phyloP scores from a whole-genome alignment of 2,888 invertebrate genomes.

The Phrixothrix hirtus region DNA sequence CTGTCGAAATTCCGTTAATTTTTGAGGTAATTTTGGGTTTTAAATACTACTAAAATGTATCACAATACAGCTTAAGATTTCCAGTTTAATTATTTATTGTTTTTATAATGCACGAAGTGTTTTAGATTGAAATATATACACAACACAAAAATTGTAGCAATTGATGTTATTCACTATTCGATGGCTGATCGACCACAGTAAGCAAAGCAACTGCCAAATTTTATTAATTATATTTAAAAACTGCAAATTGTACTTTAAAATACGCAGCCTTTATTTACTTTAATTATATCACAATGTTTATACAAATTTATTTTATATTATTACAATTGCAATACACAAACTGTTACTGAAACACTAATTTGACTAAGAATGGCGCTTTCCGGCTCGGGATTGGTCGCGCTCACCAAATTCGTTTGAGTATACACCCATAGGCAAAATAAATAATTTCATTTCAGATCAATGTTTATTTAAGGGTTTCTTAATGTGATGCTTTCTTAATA shows the following conservation, averaged over 20 bases:
- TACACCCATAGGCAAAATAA: no score
- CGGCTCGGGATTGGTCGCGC: not conserved
- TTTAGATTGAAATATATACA: constrained; percentile 48
- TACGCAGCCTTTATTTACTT: not conserved
- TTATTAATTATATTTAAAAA: not conserved
- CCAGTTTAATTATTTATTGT: constrained; percentile 39
- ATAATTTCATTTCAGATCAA: no score
- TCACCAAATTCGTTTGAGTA: no score
- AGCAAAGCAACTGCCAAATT: constrained; percentile 53
- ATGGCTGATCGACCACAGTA: constrained; percentile 74
- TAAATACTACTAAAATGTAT: constrained; percentile 38
- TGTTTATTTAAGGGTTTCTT: no score
- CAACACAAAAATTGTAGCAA: constrained; percentile 55
- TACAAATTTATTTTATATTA: not conserved
- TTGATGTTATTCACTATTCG: constrained; percentile 70
- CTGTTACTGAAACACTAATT: not conserved
- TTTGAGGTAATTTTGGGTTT: constrained; percentile 40
- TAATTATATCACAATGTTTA: constrained; percentile 1
- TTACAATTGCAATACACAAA: not conserved
- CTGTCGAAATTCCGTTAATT: constrained; percentile 41
- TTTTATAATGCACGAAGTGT: constrained; percentile 45
- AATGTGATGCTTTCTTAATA: no score
- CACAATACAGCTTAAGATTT: constrained; percentile 39
- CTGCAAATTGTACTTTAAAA: not conserved
- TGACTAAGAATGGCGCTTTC: constrained; percentile 6